A percentile compares a stretch with the other conserved stretches of the same genome.
Evolutionary conservation across 2,797 vertebrate species (phyloP).

Genomic region (Eremophila alpestris): DNA sequence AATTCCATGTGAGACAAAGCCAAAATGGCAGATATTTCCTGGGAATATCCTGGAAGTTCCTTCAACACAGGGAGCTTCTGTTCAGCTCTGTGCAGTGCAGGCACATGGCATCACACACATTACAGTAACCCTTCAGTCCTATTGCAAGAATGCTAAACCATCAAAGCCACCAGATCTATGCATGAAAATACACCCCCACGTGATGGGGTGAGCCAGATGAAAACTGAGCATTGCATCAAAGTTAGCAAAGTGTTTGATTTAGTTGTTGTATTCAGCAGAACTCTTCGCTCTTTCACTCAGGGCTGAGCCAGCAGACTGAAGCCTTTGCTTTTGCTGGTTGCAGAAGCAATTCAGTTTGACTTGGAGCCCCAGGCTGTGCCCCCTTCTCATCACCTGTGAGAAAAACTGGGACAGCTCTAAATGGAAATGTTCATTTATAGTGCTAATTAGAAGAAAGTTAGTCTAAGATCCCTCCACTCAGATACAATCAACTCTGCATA

Average conservation of each 20-base stretch:
- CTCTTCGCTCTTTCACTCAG: fast-evolving
- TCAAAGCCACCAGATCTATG: neutral
- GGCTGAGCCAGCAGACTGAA: neutral
- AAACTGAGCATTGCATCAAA: neutral
- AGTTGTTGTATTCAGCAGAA: neutral
- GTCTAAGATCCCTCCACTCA: neutral
- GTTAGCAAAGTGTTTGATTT: neutral
- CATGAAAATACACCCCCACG: neutral
- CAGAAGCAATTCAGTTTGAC: neutral
- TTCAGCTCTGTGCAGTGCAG: neutral
- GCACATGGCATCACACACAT: neutral
- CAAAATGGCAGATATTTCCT: neutral
- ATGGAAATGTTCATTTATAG: neutral
- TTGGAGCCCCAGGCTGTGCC: neutral
- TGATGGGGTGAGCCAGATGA: neutral
- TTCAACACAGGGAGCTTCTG: neutral
- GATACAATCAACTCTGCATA: neutral
- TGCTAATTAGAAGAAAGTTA: neutral
- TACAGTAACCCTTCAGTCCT: neutral
- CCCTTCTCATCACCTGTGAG: neutral
- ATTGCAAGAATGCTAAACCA: neutral
- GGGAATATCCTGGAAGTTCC: neutral
- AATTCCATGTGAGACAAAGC: neutral
- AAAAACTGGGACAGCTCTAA: neutral
- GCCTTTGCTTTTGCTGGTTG: neutral